phyloP scores from a whole-genome alignment of 2,888 invertebrate genomes.

The Leucophora obtusa region DNA sequence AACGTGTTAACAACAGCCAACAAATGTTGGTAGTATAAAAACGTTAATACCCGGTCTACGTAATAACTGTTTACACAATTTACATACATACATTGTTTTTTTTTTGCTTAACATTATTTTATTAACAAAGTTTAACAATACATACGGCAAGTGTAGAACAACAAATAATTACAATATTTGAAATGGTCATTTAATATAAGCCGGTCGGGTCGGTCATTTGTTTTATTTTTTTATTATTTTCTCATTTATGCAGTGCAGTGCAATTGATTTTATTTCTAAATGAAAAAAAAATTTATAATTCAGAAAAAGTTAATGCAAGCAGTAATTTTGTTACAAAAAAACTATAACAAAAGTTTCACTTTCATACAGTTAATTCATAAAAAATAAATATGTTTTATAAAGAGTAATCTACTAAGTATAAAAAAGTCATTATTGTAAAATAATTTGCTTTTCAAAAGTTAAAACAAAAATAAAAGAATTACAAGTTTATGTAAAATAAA shows the following conservation, averaged over 20 bases:
- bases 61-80: not conserved
- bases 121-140: not conserved
- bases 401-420: not conserved
- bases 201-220: not conserved
- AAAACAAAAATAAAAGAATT: no score
- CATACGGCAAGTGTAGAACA: not conserved
- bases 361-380: not conserved
- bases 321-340: not conserved
- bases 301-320: not conserved
- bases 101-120: no score
- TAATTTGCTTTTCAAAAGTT: no score
- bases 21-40: not conserved
- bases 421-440: no score
- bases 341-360: not conserved
- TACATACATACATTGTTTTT: not conserved
- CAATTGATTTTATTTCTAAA: not conserved
- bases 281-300: not conserved
- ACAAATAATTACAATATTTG: not conserved
- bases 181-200: not conserved
- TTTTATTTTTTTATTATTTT: not conserved
- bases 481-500: no score
- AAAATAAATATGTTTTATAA: not conserved
- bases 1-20: conserved; percentile 66
- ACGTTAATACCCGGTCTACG: not conserved
- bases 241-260: not conserved